These are phyloP conservation scores for Gephyroberyx darwinii DNA, from an alignment of 2,797 vertebrate genomes.

Conservation along the genomic window DNA sequence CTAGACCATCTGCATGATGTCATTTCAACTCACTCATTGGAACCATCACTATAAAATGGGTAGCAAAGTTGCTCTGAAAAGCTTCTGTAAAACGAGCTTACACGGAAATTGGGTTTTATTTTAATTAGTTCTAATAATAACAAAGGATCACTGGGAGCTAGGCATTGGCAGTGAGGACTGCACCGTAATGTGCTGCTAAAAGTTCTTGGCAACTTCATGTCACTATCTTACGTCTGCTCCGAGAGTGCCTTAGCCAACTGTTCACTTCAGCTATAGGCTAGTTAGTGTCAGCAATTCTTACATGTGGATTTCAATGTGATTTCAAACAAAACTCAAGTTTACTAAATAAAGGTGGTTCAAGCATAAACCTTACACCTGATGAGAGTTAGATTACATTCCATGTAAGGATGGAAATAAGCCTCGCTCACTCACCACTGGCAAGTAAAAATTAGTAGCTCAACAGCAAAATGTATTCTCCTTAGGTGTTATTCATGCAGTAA, in stretches of 20 bases:
- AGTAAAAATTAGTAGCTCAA: neutral
- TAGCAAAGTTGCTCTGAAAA: constrained; percentile 44
- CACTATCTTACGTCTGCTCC: constrained; percentile 36
- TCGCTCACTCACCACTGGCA: neutral
- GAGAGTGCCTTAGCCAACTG: constrained; percentile 41
- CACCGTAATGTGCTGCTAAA: constrained; percentile 46
- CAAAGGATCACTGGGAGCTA: constrained; percentile 62
- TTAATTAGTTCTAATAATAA: constrained; percentile 81
- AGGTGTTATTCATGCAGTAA: constrained; percentile 9
- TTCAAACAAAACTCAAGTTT: neutral
- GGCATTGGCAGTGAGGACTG: constrained; percentile 46
- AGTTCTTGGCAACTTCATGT: constrained; percentile 58
- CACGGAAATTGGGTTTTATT: constrained; percentile 71
- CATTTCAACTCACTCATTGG: constrained; percentile 70
- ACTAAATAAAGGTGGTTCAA: neutral
- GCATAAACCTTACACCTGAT: neutral
- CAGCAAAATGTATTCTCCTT: constrained; percentile 4
- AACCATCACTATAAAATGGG: constrained; percentile 67
- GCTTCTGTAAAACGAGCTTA: constrained; percentile 61
- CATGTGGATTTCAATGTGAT: neutral
- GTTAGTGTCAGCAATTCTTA: neutral
- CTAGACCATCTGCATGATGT: constrained; percentile 73
- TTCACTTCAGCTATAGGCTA: constrained; percentile 32
- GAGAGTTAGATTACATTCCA: neutral
- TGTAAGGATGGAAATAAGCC: neutral